Evolutionary conservation across 1,140 invertebrate genomes (phyloP).

Genomic region (Listronotus oregonensis): DNA sequence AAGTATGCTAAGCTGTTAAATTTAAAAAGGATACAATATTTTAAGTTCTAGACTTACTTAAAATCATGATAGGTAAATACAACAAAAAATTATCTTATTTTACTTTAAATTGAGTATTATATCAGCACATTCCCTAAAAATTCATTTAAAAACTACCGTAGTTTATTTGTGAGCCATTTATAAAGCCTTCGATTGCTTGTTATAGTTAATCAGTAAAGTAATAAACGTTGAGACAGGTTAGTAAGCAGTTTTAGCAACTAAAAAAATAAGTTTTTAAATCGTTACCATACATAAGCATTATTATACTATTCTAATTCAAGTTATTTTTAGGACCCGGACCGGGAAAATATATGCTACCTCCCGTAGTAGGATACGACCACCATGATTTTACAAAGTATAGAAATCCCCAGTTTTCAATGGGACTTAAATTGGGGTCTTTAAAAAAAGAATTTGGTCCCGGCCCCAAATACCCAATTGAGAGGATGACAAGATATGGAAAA

Average conservation of each 20-base stretch:
- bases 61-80: too few species aligned
- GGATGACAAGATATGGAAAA: constrained; percentile 56
- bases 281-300: too few species aligned
- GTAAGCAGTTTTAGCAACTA: too few species aligned
- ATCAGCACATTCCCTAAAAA: background rate
- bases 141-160: background rate
- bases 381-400: constrained; percentile 64
- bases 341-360: constrained; percentile 64
- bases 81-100: too few species aligned
- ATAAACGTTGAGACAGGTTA: too few species aligned
- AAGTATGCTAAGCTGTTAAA: background rate
- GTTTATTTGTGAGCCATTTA: background rate
- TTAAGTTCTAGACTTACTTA: background rate
- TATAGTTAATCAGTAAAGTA: too few species aligned
- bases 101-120: too few species aligned
- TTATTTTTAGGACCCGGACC: constrained; percentile 63
- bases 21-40: too few species aligned
- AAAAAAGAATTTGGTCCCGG: constrained; percentile 56
- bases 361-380: constrained; percentile 61
- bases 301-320: too few species aligned
- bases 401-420: constrained; percentile 65
- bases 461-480: constrained; percentile 59
- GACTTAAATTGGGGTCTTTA: constrained; percentile 44
- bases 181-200: too few species aligned
- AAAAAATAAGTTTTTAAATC: too few species aligned